Percentiles rank a stretch among this genome's conserved stretches.
Evolutionary conservation across 2,888 invertebrate species (phyloP).

Genomic region (Mechanitis mazaeus): DNA sequence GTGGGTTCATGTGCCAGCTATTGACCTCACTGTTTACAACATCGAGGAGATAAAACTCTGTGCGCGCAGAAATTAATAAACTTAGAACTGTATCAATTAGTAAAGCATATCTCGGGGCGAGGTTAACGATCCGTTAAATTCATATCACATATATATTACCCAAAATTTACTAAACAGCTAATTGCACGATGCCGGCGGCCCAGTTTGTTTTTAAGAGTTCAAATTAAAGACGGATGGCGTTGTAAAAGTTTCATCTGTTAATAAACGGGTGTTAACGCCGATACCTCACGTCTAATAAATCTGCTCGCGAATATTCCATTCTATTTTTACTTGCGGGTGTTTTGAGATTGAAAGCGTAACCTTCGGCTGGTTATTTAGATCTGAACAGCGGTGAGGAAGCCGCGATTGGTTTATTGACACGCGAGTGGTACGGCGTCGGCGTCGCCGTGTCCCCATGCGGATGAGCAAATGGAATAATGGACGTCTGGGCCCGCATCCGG

Average conservation of each 20-base stretch:
- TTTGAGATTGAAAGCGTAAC: constrained; percentile 37
- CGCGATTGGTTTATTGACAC: constrained; percentile 66
- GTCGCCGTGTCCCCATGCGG: constrained; percentile 66
- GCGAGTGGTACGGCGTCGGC: constrained; percentile 44
- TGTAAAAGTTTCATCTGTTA: constrained; percentile 69
- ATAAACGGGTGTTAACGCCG: constrained; percentile 60
- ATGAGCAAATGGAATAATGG: constrained; percentile 76
- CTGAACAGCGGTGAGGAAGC: no score
- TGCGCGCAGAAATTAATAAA: constrained; percentile 57
- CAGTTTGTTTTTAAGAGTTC: constrained; percentile 48
- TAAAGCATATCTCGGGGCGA: constrained; percentile 55
- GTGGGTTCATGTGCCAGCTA: constrained; percentile 69
- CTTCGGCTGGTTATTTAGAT: constrained; percentile 40
- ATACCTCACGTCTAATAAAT: constrained; percentile 64
- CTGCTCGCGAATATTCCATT: constrained; percentile 64
- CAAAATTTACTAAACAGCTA: constrained; percentile 24
- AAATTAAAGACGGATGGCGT: constrained; percentile 64
- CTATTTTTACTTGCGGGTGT: constrained; percentile 59
- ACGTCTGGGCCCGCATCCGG: constrained; percentile 77
- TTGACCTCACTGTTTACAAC: constrained; percentile 70
- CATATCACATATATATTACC: constrained; percentile 48
- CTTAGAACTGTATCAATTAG: constrained; percentile 56
- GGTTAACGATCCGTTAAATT: constrained; percentile 67
- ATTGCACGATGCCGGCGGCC: constrained; percentile 31
- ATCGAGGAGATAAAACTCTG: constrained; percentile 40